Conservation (phyloP, 2,797 vertebrate genomes). For the Rhinogobio ventralis region DNA sequence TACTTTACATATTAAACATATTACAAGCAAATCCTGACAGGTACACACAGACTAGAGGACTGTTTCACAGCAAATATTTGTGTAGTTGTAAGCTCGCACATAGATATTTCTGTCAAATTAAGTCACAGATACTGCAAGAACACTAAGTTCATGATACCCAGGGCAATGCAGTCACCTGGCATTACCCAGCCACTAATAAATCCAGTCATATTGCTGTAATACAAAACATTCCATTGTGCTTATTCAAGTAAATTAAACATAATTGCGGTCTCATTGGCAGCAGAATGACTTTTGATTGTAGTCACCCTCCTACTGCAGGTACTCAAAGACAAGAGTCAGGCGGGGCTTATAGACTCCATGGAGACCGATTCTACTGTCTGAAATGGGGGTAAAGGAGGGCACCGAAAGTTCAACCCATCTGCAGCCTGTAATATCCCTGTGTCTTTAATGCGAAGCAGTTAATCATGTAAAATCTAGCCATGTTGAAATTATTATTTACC, state of each 20-base stretch:
- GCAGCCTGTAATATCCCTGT: neutral
- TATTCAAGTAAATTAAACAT: constrained; percentile 4
- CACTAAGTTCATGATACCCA: neutral
- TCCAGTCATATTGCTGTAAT: constrained; percentile 15
- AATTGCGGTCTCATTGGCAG: neutral
- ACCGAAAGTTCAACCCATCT: constrained; percentile 20
- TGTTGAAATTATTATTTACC: neutral
- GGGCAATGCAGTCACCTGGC: neutral
- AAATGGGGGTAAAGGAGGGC: neutral
- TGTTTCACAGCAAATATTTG: constrained; percentile 35
- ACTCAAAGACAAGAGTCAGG: constrained; percentile 2
- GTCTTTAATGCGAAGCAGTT: neutral
- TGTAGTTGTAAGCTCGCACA: neutral
- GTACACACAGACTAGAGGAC: neutral
- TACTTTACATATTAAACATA: constrained; percentile 32
- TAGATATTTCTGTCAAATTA: constrained; percentile 20
- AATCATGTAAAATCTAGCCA: neutral
- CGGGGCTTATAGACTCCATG: neutral
- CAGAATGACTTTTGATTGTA: neutral
- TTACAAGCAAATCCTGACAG: constrained; percentile 27
- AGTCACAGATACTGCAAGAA: neutral
- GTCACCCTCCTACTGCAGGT: neutral
- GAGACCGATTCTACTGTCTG: constrained; percentile 22
- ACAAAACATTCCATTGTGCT: constrained; percentile 5
- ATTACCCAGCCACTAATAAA: neutral